These are phyloP conservation scores for Lasius platythorax DNA, from an alignment of 2,888 invertebrate genomes.

Conservation along the genomic window DNA sequence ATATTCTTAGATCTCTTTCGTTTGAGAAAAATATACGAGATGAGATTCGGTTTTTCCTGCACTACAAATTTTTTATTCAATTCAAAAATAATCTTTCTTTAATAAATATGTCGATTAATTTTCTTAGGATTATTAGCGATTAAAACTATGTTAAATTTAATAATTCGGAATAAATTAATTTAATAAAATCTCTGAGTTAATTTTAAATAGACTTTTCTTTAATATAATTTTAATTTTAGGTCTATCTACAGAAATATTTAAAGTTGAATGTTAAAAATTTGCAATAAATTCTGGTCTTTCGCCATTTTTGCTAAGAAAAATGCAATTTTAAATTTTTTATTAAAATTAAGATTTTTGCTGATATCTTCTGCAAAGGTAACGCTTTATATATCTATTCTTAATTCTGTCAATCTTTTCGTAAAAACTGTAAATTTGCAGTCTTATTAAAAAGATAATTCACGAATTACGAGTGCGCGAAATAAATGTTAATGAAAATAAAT, in stretches of 20 bases:
- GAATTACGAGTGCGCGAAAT: background rate
- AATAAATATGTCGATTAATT: slow-evolving; percentile 18
- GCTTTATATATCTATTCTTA: background rate
- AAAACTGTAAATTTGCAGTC: background rate
- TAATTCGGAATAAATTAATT: slow-evolving; percentile 18
- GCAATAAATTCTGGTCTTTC: slow-evolving; percentile 13
- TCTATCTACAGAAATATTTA: slow-evolving; percentile 24
- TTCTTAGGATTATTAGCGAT: slow-evolving; percentile 23
- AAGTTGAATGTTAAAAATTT: slow-evolving; percentile 37
- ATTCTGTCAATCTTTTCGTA: background rate
- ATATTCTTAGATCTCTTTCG: slow-evolving; percentile 8
- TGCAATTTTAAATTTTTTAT: slow-evolving; percentile 33
- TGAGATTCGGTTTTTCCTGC: background rate
- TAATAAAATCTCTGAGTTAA: slow-evolving; percentile 35
- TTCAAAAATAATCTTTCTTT: background rate
- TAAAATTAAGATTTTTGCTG: slow-evolving; percentile 14
- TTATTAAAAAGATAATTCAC: slow-evolving; percentile 15
- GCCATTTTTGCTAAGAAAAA: slow-evolving; percentile 28
- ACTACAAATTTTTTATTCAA: slow-evolving; percentile 13
- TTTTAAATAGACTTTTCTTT: background rate
- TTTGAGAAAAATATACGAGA: background rate
- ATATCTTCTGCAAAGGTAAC: background rate
- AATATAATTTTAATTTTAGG: slow-evolving; percentile 32
- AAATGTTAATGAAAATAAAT: slow-evolving; percentile 22
- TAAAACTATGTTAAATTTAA: background rate